Conservation (phyloP, 2,888 invertebrate species). For the Epistrophe grossulariae region DNA sequence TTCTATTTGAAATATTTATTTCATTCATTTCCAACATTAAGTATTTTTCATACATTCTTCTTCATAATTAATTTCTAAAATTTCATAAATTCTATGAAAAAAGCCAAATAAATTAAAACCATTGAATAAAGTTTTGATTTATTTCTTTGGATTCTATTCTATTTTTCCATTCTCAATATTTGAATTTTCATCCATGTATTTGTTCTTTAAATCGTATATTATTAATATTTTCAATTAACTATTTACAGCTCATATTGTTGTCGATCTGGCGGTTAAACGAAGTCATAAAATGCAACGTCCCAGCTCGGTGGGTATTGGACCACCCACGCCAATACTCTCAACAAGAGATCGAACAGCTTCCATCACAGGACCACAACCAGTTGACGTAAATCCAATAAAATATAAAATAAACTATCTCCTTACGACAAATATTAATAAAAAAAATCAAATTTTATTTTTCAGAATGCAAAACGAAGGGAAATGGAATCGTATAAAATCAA, state of each 20-base stretch:
- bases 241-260: constrained; percentile 87
- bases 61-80: too few species aligned
- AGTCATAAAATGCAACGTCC: constrained; percentile 84
- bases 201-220: not conserved
- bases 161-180: too few species aligned
- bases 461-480: constrained; percentile 94
- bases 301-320: constrained; percentile 83
- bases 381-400: constrained; percentile 89
- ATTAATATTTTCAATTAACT: not conserved
- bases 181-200: too few species aligned
- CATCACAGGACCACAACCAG: constrained; percentile 94
- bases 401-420: not conserved
- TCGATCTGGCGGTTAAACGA: constrained; percentile 89
- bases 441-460: constrained; percentile 69
- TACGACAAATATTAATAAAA: not conserved
- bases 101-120: too few species aligned
- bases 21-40: too few species aligned
- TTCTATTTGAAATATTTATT: too few species aligned
- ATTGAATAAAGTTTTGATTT: too few species aligned
- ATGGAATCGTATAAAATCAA: constrained; percentile 92
- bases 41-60: too few species aligned
- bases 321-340: constrained; percentile 86
- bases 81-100: too few species aligned
- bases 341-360: constrained; percentile 85
- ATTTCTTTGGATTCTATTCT: too few species aligned